phyloP scores from a whole-genome alignment of 2,113 vertebrate species.

The Sylvietta virens region DNA sequence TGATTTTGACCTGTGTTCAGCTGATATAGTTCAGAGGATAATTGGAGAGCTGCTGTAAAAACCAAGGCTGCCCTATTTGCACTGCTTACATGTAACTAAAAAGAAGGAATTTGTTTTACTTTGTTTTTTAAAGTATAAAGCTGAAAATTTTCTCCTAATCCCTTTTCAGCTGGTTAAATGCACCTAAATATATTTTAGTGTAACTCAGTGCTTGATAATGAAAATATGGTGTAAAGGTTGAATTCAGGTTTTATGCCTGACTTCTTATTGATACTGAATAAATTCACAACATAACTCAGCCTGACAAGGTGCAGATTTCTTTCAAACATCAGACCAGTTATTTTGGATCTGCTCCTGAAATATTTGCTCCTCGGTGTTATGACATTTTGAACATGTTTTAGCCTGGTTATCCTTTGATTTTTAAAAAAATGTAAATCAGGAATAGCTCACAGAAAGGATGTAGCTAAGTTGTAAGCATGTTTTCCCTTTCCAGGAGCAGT shows the following conservation, averaged over 20 bases:
- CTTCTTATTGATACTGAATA: neutral
- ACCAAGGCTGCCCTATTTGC: neutral
- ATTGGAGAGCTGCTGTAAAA: neutral
- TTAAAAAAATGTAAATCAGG: neutral
- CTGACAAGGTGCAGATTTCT: neutral
- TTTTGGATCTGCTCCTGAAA: conserved; percentile 17
- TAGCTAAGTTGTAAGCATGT: neutral
- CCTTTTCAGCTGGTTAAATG: neutral
- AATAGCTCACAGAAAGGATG: neutral
- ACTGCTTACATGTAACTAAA: neutral
- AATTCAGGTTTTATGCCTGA: neutral
- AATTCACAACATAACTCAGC: neutral
- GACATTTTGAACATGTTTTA: neutral
- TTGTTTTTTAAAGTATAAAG: neutral
- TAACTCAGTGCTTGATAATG: neutral
- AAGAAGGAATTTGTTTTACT: neutral
- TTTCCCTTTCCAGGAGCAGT: conserved; percentile 8
- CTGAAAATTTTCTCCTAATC: neutral
- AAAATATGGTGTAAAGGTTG: neutral
- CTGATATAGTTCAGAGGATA: neutral
- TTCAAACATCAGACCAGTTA: neutral
- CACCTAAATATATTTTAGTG: neutral
- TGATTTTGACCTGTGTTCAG: conserved; percentile 9
- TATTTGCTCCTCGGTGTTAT: neutral
- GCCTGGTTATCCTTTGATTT: neutral